Percentiles rank a stretch among this genome's conserved stretches.
Conservation (phyloP, 2,888 invertebrate genomes). For the Acrocera orbiculus region DNA sequence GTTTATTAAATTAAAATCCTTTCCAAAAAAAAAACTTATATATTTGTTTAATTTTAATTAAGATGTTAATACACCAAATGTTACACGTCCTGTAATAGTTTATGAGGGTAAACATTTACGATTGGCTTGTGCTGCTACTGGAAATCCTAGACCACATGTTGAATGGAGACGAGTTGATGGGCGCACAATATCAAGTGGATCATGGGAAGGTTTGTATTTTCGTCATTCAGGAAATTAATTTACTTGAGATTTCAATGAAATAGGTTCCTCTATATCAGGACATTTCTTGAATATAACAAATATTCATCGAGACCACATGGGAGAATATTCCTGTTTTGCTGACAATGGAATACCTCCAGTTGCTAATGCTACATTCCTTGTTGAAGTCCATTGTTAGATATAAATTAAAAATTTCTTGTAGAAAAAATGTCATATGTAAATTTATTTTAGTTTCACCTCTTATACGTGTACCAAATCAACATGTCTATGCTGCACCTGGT, state of each 20-base stretch:
- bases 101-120: conserved; percentile 65
- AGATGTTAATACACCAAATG: conserved; percentile 24
- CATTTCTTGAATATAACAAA: conserved; percentile 59
- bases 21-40: conserved; percentile 5
- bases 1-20: no score
- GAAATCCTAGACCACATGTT: conserved; percentile 56
- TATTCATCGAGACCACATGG: conserved; percentile 54
- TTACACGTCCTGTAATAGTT: conserved; percentile 44
- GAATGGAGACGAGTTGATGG: conserved; percentile 58
- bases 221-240: not conserved
- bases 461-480: conserved; percentile 59
- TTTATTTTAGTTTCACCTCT: conserved; percentile 59
- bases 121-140: conserved; percentile 64
- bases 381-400: conserved; percentile 80
- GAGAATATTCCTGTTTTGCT: conserved; percentile 54
- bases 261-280: conserved; percentile 57
- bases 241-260: conserved; percentile 12
- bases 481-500: conserved; percentile 53
- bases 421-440: conserved; percentile 4
- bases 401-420: not conserved
- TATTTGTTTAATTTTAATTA: conserved; percentile 2
- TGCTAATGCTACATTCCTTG: conserved; percentile 57
- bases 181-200: conserved; percentile 41
- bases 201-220: conserved; percentile 41
- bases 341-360: conserved; percentile 75